Evolutionary conservation across 2,888 invertebrate species (phyloP), one percentile per base, ranked within the genome.

Genomic region (Eumerus sabulonum): DNA sequence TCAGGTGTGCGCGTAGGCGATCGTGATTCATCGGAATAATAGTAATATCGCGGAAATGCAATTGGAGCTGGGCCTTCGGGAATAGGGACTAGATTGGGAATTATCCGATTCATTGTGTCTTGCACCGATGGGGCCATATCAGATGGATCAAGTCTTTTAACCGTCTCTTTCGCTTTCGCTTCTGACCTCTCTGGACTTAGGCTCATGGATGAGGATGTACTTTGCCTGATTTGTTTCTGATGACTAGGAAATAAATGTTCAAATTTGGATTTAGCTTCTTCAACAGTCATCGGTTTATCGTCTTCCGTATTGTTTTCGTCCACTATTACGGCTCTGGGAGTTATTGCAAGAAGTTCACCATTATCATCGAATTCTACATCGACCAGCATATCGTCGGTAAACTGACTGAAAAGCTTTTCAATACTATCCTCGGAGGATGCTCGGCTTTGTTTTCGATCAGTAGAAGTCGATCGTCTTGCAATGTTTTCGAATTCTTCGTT

Each of bases 101-200:
- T 67, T n/a, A 82, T 82, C 50, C 84, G 82, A 0, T 84, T 83
- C 18, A 88, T 40, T 14, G 88, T 71, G 53, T 88, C 88, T 74
- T 88, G 88, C 0, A 88, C 86, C 1, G 88, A 88, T 1, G 88
- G 88, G 0, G 88, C 84, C 86, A 88, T 88, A 64, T 84, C 79
- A 1, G 83, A 76, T 0, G 88, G 88, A 71, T 85, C 82, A 12
- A 88, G 64, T 62, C 85, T 86, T 7, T 86, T 82, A 16, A 88
- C 72, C 57, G 86, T 86, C 19, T 85, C 84, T 45, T 85, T 86
- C 0, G 87, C 70, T 4, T 85, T 85, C 18, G 85, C 85, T 0
- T 86, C 85, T 0, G 84, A 82, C 38, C 85, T 83, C 2, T 85
- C 85, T 0, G 83, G 47, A 1, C 86, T 83, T 0, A 87, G 83